Base-by-base conservation (phyloP, 2,113 vertebrate genomes). In the Echinops telfairi region DNA sequence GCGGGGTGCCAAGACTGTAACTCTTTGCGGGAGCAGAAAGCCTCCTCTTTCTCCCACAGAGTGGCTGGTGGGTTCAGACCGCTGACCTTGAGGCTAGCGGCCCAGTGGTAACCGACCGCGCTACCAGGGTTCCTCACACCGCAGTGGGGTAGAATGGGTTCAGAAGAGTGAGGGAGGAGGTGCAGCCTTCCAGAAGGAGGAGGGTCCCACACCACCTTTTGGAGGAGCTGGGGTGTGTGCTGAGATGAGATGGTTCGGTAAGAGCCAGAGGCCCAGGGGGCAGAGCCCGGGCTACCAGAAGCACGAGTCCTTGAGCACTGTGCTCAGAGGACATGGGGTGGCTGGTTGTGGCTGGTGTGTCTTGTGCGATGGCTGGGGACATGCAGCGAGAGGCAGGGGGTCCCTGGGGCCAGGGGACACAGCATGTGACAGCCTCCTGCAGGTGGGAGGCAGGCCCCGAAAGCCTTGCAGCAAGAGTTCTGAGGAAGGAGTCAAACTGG, bases 131-230 rank as follows among this genome's bases (percentile, higher is more conserved):
- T 40, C 40, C 40, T 40, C 40, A 40, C 40, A 40, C 40, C 40
- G 1, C 10, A 58, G 14, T 22, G 3, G 2, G 40, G 27, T 1
- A 12, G 5, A 1, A n/a, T 7, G 6, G 64, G 31, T 33, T 57
- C 40, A 43, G 23, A 23, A 43, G 57, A 31, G 16, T 7, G 27
- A 57, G 73, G 3, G 8, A 75, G 2, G 53, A 68, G 4, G 29
- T 40, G 23, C 5, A 4, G 33, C 29, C 23, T 47, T 23, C 40
- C 3, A 0, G 25, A 2, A 11, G 6, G 11, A 1, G 25, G 15
- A 2, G 25, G 38, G 36, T 31, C 86, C 0, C 9, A 53, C 57
- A 47, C 11, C 33, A 3, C 7, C 9, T 79, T 47, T 75, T 33
- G 60, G 84, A 88, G 84, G 2, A 76, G 58, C 1, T 3, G 10